Conservation (phyloP, 1,140 invertebrate genomes). For the Chrysoperla carnea region DNA sequence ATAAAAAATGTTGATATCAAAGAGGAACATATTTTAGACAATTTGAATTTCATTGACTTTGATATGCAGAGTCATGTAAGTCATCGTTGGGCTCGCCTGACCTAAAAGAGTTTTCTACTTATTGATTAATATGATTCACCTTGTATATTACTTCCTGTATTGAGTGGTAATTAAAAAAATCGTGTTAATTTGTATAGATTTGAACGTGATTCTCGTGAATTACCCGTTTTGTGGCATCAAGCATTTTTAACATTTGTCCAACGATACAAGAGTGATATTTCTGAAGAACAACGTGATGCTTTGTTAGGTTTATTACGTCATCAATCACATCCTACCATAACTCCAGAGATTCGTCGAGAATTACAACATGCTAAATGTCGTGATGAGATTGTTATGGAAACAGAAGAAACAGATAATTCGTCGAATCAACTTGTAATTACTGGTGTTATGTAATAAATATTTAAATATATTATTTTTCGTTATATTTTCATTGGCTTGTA, state of each 20-base stretch:
- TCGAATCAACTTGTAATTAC: constrained; percentile 7
- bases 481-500: no score
- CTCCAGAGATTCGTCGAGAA: constrained; percentile 71
- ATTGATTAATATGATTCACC: no score
- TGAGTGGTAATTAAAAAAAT: no score
- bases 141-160: no score
- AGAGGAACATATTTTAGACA: no score
- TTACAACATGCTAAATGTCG: constrained; percentile 64
- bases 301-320: constrained; percentile 57
- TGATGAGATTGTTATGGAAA: constrained; percentile 38
- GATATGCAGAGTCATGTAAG: no score
- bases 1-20: no score
- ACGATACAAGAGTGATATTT: constrained; percentile 89
- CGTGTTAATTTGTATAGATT: constrained; percentile 41
- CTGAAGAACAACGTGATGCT: constrained; percentile 77
- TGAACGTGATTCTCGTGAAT: constrained; percentile 55
- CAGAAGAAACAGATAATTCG: background rate
- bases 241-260: constrained; percentile 86
- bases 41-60: no score
- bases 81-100: no score
- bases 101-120: no score
- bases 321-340: constrained; percentile 68
- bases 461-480: no score
- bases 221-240: constrained; percentile 97
- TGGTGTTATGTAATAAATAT: background rate